Evolutionary conservation across 2,888 invertebrate genomes (phyloP), one percentile per base, ranked within the genome.

Genomic region (Junonia oenone): DNA sequence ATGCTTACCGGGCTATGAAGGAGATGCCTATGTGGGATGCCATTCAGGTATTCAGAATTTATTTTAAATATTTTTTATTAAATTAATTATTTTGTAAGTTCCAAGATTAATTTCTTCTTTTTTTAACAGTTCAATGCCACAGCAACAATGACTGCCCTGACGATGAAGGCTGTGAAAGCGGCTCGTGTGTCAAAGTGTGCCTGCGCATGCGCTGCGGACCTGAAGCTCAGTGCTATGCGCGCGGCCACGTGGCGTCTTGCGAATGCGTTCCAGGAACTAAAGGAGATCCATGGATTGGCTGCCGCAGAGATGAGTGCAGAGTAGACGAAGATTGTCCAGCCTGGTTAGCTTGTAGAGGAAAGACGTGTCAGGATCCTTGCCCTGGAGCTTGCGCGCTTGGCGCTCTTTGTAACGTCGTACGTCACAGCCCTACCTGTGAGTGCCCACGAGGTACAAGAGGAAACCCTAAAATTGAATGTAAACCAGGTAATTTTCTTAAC

Each of bases 381-480:
- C 92, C 93, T 52, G 97, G 96, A 72, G 92, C 94, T 51, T 97
- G 97, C 74, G 95, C 96, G n/a, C 83, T 91, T 5, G 92, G 91
- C 8, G 95, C 97, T 1, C 90, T 93, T 58, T 98, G 98, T 69
- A 92, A 91, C 1, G 96, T 96, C 4, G 90, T 92, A 51, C 94
- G 95, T 63, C 97, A 97, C 77, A 84, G 91, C 53, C 93, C 97
- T 0, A 91, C 92, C 49, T 97, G 97, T 69, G 93, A 94, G 66
- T 97, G 97, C 78, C 95, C 96, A 35, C 93, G 96, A 43, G 96
- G 96, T 13, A 95, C 95, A 64, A 91, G 88, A 55, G 97, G 97
- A 61, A 94, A 97, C 81, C 95, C 97, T 6, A 91, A 93, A 63
- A 83, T 90, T 26, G 88, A 91, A 59, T 97, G 97, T 73, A 87